These are phyloP conservation scores for Dysdera silvatica DNA, from an alignment of 1,140 invertebrate species.

Conservation along the genomic window DNA sequence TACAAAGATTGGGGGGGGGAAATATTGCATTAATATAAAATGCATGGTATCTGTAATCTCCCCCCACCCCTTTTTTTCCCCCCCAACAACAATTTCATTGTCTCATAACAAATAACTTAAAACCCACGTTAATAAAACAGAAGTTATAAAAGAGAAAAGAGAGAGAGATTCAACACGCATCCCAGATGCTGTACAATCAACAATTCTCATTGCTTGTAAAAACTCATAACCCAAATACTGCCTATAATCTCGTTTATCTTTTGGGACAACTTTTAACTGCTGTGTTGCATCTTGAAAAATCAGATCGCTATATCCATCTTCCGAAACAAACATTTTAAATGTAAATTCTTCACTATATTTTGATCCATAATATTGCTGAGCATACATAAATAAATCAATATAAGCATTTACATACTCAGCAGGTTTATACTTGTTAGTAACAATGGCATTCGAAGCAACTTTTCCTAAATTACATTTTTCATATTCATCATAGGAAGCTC, in stretches of 20 bases:
- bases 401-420: slow-evolving; percentile 71
- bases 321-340: slow-evolving; percentile 76
- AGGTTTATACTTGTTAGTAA: slow-evolving; percentile 69
- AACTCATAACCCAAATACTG: slow-evolving; percentile 65
- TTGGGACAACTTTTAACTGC: slow-evolving; percentile 58
- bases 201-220: slow-evolving; percentile 63
- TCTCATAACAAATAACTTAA: too few species aligned
- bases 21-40: too few species aligned
- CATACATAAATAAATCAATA: slow-evolving; percentile 79
- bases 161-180: too few species aligned
- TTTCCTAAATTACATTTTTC: slow-evolving; percentile 74
- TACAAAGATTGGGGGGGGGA: too few species aligned
- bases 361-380: slow-evolving; percentile 80
- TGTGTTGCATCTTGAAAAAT: slow-evolving; percentile 89
- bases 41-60: too few species aligned
- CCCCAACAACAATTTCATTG: too few species aligned
- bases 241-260: slow-evolving; percentile 55
- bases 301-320: slow-evolving; percentile 68
- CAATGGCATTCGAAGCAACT: slow-evolving; percentile 83
- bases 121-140: too few species aligned
- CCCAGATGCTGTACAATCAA: slow-evolving; percentile 56
- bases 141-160: too few species aligned
- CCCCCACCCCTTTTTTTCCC: too few species aligned
- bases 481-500: slow-evolving; percentile 33
- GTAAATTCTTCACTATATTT: slow-evolving; percentile 76